These are phyloP conservation scores for Mugil cephalus DNA, from an alignment of 2,113 vertebrate species.

Conservation along the genomic window DNA sequence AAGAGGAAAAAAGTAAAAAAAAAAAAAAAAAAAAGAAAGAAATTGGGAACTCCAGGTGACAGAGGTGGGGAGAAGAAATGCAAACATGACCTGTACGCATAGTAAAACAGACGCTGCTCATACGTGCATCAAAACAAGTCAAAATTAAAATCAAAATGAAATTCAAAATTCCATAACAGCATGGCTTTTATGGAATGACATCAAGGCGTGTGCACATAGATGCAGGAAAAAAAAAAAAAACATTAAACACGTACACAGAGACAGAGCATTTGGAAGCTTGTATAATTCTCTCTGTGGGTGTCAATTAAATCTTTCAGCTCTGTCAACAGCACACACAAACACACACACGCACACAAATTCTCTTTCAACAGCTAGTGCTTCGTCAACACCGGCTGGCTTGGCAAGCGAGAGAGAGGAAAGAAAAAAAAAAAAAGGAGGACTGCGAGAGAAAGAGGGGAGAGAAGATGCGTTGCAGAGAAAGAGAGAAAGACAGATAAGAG, in stretches of 20 bases:
- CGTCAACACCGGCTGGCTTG: slow-evolving; percentile 72
- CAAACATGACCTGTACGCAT: slow-evolving; percentile 14
- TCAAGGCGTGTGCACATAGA: slow-evolving; percentile 8
- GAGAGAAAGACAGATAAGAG: slow-evolving; percentile 44
- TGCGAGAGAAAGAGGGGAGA: not conserved
- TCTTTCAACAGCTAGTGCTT: slow-evolving; percentile 65
- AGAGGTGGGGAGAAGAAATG: not conserved
- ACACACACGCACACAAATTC: slow-evolving; percentile 38
- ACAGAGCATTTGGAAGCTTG: slow-evolving; percentile 69
- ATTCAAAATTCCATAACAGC: too few relatives aligned
- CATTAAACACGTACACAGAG: slow-evolving; percentile 20
- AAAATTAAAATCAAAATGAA: too few relatives aligned
- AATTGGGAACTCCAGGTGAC: not conserved
- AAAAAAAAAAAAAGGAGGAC: not conserved
- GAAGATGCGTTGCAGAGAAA: slow-evolving; percentile 33
- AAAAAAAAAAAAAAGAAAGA: not conserved
- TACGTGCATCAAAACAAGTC: too few relatives aligned
- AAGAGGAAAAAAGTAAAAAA: not conserved
- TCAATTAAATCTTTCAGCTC: slow-evolving; percentile 77
- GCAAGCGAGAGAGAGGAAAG: slow-evolving; percentile 33
- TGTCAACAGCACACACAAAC: slow-evolving; percentile 60
- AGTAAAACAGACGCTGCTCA: slow-evolving; percentile 23
- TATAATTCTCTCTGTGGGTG: slow-evolving; percentile 77
- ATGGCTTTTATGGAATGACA: slow-evolving; percentile 25
- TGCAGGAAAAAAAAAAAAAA: slow-evolving; percentile 29